Base-by-base conservation (phyloP, 2,797 vertebrate genomes). In the Alectoris magna region DNA sequence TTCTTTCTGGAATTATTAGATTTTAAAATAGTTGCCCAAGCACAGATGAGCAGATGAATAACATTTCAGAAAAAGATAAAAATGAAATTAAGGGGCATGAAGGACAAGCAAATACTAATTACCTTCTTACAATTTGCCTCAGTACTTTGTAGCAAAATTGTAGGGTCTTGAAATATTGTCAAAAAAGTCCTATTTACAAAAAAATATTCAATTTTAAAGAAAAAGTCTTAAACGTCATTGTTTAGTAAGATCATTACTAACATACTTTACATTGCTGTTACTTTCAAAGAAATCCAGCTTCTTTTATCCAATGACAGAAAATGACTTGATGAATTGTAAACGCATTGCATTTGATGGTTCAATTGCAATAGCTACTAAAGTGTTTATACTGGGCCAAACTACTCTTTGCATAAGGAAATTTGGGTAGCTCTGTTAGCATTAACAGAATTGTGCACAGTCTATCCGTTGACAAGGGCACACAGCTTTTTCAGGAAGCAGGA, bases 71-170 rank as follows among this genome's bases (percentile, higher is more conserved):
- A 86, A 82, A 95, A 62, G 41, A 60, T 34, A 77, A 70, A 70
- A 41, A 29, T 7, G 3, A 90, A 83, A 49, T 51, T 73, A 63
- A 88, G 14, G 59, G 66, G 34, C 38, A 87, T 84, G 39, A 38
- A 39, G 90, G n/a, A 84, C 17, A 85, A 81, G 53, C 6, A 70
- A 68, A 56, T 75, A 24, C 14, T 90, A 84, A 94, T 87, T 79
- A 53, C 6, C 10, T 81, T 46, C 39, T 62, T 83, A 41, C 4
- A 36, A 31, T 29, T 93, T 84, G 8, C 24, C 26, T 90, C 48
- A 36, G 15, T 81, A 43, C 51, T 82, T 79, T 67, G 31, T 38
- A 77, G 10, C 7, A 58, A 88, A 70, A 58, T 8, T 3, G 16
- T 70, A 72, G 38, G 31, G 19, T 44, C 23, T 74, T 81, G 64